These are phyloP conservation scores for Gallinago undulata DNA, from an alignment of 2,113 vertebrate species.

Conservation along the genomic window DNA sequence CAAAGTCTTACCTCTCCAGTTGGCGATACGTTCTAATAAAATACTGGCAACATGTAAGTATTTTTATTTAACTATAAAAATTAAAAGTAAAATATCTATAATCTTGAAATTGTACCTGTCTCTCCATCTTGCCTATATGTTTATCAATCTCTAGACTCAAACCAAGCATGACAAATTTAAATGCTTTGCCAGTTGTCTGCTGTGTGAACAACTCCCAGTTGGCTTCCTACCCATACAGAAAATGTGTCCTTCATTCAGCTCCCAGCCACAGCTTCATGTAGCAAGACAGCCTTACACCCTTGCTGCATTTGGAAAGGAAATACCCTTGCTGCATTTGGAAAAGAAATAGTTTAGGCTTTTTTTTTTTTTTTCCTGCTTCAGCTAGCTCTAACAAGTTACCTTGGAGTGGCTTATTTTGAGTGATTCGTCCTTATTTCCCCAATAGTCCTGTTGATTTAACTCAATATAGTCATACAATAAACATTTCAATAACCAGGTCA, in stretches of 20 bases:
- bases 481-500: slow-evolving; percentile 53
- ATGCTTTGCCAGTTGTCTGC: not conserved
- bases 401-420: not conserved
- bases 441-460: slow-evolving; percentile 16
- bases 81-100: not conserved
- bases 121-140: not conserved
- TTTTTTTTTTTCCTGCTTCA: not conserved
- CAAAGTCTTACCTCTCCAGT: not conserved
- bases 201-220: not conserved
- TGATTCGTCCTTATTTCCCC: not conserved
- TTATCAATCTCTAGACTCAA: not conserved
- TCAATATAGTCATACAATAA: slow-evolving; percentile 28
- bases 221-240: not conserved
- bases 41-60: not conserved
- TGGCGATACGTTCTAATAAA: not conserved
- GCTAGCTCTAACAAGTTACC: not conserved
- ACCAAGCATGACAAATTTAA: not conserved
- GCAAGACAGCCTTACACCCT: not conserved
- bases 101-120: not conserved
- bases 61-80: not conserved
- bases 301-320: not conserved
- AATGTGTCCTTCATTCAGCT: not conserved
- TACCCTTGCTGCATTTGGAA: not conserved
- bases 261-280: fast-evolving
- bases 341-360: not conserved